Evolutionary conservation across 2,888 invertebrate species (phyloP).

Genomic region (Lathronympha strigana): DNA sequence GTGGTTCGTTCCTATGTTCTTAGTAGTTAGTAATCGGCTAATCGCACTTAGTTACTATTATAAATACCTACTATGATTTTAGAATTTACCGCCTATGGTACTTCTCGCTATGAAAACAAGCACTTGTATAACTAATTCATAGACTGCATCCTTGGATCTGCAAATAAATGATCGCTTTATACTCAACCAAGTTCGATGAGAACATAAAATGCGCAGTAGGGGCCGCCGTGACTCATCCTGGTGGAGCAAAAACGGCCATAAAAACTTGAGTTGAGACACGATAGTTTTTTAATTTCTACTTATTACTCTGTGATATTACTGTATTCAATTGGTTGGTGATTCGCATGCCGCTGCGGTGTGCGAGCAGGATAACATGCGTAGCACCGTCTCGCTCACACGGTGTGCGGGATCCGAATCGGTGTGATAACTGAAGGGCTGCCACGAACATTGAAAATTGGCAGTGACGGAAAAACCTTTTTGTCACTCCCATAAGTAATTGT

Average conservation of each 20-base stretch:
- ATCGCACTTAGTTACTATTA: too few relatives aligned
- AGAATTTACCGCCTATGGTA: not conserved
- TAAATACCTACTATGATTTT: not conserved
- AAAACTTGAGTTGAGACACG: not conserved
- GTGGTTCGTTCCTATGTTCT: too few relatives aligned
- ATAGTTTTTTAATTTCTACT: not conserved
- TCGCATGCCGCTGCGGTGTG: too few relatives aligned
- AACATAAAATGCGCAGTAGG: conserved; percentile 12
- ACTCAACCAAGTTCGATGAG: conserved; percentile 21
- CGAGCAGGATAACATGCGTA: too few relatives aligned
- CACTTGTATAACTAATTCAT: conserved; percentile 19
- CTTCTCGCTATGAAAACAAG: not conserved
- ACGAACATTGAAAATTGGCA: too few relatives aligned
- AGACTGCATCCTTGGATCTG: conserved; percentile 10
- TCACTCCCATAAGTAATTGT: too few relatives aligned
- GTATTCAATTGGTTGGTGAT: too few relatives aligned
- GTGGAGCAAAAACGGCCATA: not conserved
- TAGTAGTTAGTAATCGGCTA: too few relatives aligned
- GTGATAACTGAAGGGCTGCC: too few relatives aligned
- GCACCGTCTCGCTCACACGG: too few relatives aligned
- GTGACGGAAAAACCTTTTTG: too few relatives aligned
- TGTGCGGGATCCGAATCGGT: too few relatives aligned
- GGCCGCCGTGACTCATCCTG: not conserved
- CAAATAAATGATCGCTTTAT: conserved; percentile 19
- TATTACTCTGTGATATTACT: not conserved